Conservation (phyloP, 2,888 invertebrate genomes). For the Andrena chrysosceles region DNA sequence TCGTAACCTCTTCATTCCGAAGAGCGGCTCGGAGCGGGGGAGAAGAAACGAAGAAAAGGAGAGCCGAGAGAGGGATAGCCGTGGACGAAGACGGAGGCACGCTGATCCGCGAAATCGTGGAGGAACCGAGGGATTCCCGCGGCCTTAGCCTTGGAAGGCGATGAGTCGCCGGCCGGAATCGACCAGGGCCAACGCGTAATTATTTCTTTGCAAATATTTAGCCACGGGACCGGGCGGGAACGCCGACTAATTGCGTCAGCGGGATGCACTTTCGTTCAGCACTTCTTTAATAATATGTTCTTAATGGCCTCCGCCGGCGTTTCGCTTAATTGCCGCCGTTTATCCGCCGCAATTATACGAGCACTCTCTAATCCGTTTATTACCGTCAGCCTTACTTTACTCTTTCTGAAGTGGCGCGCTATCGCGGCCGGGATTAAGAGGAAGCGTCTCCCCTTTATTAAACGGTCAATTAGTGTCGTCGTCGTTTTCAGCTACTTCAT, state of each 20-base stretch:
- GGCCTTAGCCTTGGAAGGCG: neutral
- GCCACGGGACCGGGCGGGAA: conserved; percentile 27
- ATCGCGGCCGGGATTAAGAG: conserved; percentile 67
- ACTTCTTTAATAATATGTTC: conserved; percentile 72
- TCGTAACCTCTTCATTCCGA: conserved; percentile 66
- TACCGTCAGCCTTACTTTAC: conserved; percentile 69
- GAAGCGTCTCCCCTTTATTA: conserved; percentile 69
- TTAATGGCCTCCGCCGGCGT: conserved; percentile 64
- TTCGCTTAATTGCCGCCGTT: conserved; percentile 69
- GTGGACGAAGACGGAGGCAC: neutral
- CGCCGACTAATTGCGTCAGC: conserved; percentile 33
- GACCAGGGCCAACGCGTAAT: conserved; percentile 9
- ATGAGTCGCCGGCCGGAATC: neutral
- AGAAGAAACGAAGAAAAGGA: neutral
- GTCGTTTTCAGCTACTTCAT: neutral
- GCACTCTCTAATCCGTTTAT: conserved; percentile 74
- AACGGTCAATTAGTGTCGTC: conserved; percentile 62
- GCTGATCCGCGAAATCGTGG: neutral
- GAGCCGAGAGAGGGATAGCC: neutral
- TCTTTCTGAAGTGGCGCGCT: conserved; percentile 65
- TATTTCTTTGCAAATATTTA: conserved; percentile 52
- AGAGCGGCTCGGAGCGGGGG: neutral
- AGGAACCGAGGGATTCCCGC: conserved; percentile 1
- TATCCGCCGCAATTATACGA: conserved; percentile 72
- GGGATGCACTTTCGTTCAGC: conserved; percentile 55